Evolutionary conservation across 2,888 invertebrate species (phyloP).

Genomic region (Nycteola revayana): DNA sequence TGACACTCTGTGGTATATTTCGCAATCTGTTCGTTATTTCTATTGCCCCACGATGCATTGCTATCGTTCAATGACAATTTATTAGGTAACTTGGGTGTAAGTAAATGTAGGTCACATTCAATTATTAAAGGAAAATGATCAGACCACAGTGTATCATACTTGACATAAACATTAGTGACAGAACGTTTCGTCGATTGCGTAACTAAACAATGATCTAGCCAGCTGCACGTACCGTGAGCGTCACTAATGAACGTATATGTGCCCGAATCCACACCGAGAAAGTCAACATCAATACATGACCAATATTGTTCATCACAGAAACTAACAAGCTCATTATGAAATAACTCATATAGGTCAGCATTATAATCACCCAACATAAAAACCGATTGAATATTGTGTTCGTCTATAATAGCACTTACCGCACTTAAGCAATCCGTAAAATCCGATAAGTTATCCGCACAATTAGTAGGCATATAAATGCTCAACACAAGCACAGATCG

Average conservation of each 20-base stretch:
- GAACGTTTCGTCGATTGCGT: neutral
- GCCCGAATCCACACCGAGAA: neutral
- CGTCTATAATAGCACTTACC: too few relatives aligned
- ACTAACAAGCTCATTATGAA: slow-evolving; percentile 4
- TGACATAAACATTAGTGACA: slow-evolving; percentile 4
- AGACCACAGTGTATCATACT: too few relatives aligned
- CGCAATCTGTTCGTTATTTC: slow-evolving; percentile 1
- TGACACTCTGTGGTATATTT: slow-evolving; percentile 2
- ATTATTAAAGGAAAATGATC: too few relatives aligned
- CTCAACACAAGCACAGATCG: too few relatives aligned
- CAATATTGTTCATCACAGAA: slow-evolving; percentile 4
- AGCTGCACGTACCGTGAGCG: neutral
- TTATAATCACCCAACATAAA: neutral
- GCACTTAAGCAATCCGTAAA: too few relatives aligned
- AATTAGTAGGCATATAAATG: slow-evolving; percentile 2
- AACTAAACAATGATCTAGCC: slow-evolving; percentile 9
- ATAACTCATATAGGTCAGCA: neutral
- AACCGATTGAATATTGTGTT: too few relatives aligned
- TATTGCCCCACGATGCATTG: slow-evolving; percentile 5
- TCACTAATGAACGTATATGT: slow-evolving; percentile 6
- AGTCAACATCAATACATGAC: slow-evolving; percentile 1
- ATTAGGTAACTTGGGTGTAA: neutral
- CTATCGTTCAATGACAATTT: neutral
- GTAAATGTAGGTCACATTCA: slow-evolving; percentile 8
- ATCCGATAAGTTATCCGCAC: neutral